Evolutionary conservation across 2,113 vertebrate species (phyloP).

Genomic region (Raphicerus campestris): DNA sequence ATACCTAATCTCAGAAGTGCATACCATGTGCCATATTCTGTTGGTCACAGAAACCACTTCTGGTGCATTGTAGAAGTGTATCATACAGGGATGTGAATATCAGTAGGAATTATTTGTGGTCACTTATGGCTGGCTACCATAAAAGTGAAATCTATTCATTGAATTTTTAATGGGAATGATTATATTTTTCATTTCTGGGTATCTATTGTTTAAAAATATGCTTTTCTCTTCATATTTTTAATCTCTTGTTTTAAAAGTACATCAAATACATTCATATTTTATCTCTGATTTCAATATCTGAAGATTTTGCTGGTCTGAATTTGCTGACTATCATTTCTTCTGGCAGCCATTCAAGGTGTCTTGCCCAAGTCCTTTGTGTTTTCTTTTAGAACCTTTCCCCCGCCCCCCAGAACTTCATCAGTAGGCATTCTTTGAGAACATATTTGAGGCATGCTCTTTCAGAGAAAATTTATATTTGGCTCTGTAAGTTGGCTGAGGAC

Average conservation of each 20-base stretch:
- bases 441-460: neutral
- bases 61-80: neutral
- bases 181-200: neutral
- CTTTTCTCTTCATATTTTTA: neutral
- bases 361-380: neutral
- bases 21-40: neutral
- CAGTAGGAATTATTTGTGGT: neutral
- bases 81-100: neutral
- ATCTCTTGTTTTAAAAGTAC: neutral
- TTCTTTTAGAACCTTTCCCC: neutral
- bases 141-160: neutral
- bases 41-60: neutral
- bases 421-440: neutral
- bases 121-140: neutral
- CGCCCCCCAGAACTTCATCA: neutral
- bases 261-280: neutral
- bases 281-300: neutral
- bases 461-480: neutral
- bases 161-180: neutral
- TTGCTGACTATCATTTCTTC: neutral
- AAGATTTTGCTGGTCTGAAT: slow-evolving; percentile 8
- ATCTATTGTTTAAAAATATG: neutral
- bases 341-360: neutral
- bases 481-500: neutral
- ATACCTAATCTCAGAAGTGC: neutral